Conservation (phyloP, 1,140 invertebrate genomes). For the Dendrolimus kikuchii region DNA sequence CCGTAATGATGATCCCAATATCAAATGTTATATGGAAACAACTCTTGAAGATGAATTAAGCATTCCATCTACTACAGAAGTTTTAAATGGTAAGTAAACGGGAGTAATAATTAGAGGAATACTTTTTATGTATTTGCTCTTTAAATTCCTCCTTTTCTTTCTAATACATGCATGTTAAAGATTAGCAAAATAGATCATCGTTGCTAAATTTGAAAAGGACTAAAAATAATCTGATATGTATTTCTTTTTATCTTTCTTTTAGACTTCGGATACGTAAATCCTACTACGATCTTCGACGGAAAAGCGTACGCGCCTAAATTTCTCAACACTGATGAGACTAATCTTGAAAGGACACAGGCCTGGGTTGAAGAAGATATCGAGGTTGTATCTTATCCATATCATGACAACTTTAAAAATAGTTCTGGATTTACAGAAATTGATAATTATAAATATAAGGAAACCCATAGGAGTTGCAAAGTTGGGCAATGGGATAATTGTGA, state of each 20-base stretch:
- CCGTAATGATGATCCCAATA: background rate
- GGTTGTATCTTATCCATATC: conserved; percentile 10
- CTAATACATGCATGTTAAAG: too few species aligned
- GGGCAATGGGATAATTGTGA: conserved; percentile 2
- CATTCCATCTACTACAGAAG: conserved; percentile 12
- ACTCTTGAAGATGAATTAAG: conserved; percentile 20
- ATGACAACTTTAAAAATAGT: conserved; percentile 10
- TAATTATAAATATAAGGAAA: background rate
- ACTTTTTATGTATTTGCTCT: too few species aligned
- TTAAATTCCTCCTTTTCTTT: too few species aligned
- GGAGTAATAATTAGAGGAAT: background rate
- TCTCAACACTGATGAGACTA: conserved; percentile 7
- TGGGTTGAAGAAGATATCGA: conserved; percentile 27
- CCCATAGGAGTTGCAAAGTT: too few species aligned
- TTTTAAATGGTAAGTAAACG: conserved; percentile 14
- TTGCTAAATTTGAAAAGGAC: too few species aligned
- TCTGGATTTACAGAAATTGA: conserved; percentile 22
- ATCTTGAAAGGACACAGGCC: conserved; percentile 23
- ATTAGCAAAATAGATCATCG: too few species aligned
- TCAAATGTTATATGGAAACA: conserved; percentile 2
- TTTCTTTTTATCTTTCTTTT: too few species aligned
- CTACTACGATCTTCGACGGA: conserved; percentile 4
- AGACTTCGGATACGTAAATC: conserved; percentile 6
- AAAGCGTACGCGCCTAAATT: background rate
- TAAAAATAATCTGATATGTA: too few species aligned